A percentile compares a stretch with the other conserved stretches of the same genome.
These are phyloP conservation scores for Heteromormyrus szaboi DNA, from an alignment of 2,797 vertebrate genomes.

Conservation along the genomic window DNA sequence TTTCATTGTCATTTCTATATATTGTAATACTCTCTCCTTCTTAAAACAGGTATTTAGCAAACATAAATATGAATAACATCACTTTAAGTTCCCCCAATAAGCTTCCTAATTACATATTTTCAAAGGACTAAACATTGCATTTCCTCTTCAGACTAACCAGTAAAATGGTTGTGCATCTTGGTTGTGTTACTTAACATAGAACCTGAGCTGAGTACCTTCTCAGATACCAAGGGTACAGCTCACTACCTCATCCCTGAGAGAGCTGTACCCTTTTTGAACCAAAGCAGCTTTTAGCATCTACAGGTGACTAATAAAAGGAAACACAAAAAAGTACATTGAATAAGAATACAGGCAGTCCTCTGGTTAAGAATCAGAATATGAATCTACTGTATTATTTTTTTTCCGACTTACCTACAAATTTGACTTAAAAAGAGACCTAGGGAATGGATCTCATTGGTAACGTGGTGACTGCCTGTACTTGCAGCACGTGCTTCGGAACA, in stretches of 20 bases:
- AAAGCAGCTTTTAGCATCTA: neutral
- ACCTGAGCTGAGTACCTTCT: neutral
- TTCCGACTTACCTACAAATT: neutral
- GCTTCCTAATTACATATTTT: neutral
- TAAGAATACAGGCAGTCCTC: neutral
- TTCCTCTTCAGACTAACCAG: neutral
- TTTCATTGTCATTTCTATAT: neutral
- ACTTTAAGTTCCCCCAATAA: neutral
- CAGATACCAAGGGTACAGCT: neutral
- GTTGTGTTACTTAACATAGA: neutral
- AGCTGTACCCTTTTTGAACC: neutral
- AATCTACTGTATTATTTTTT: neutral
- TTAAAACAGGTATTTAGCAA: neutral
- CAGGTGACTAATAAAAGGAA: neutral
- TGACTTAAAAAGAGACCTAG: neutral
- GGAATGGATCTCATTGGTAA: neutral
- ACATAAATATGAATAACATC: neutral
- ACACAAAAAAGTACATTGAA: neutral
- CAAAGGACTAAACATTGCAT: neutral
- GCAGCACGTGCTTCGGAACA: neutral
- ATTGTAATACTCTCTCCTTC: neutral
- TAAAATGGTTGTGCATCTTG: neutral
- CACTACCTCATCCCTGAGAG: neutral
- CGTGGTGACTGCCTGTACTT: neutral
- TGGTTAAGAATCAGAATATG: neutral